Evolutionary conservation across 2,797 vertebrate genomes (phyloP), one percentile per base, ranked within the genome.

Genomic region (Etheostoma nigrum): DNA sequence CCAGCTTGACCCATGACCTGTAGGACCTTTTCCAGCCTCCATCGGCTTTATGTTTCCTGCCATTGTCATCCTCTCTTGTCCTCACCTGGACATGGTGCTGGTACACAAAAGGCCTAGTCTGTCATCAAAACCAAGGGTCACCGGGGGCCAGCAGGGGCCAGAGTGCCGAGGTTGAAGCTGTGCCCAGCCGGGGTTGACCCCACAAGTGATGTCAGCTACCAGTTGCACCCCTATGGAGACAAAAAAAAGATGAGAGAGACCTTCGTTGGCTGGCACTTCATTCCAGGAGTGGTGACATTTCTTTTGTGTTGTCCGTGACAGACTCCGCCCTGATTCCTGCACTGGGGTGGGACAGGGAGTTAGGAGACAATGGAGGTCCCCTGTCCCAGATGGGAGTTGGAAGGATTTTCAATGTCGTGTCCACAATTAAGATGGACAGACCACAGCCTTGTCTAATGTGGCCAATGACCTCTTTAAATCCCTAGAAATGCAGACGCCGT

Each of bases 11-110:
- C 94, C 90, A 23, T 93, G 93, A 95, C 94, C 86, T 18, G 2
- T 1, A 60, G 74, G 82, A 81, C 90, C 67, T 81, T 91, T 93
- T 83, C 77, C 84, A 92, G 81, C 90, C 90, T 89, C 91, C 85
- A 66, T 77, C 4, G 80, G 91, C 86, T 92, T 93, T 94, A 95
- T 93, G 90, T 94, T 95, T 91, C 85, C 85, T 89, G 79, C 86
- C 55, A 91, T 94, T 91, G 92, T 90, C 88, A 51, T 79, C 89
- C 89, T 86, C 85, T 83, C 82, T 91, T 89, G 92, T 94, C 90
- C 91, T 96, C 95, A 96, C 96, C 95, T 96, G 93, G 89, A 86
- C 88, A 83, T 90, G 85, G 91, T 81, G 73, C 78, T 76, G 49
- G 78, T 48, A 59, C 79, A 92, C 92, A 93, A 92, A 92, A 89